These are phyloP conservation scores for Diploscapter pachys DNA, from an alignment of 1,140 invertebrate genomes.

Conservation along the genomic window DNA sequence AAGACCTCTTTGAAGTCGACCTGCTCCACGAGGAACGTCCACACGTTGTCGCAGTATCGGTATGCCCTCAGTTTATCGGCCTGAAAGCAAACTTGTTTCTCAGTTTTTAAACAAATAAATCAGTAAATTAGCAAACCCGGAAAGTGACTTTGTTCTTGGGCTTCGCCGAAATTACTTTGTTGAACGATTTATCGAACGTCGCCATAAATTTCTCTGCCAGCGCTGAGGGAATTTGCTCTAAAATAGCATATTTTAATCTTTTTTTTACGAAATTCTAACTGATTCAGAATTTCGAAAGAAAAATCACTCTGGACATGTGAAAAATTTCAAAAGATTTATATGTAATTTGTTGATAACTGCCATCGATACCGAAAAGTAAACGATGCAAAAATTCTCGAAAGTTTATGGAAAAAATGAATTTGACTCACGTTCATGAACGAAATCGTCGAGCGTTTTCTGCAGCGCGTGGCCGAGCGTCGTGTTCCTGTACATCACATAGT, in stretches of 20 bases:
- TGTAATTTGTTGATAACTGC: neutral
- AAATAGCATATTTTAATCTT: neutral
- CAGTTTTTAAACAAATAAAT: neutral
- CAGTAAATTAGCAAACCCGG: conserved; percentile 49
- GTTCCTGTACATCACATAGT: conserved; percentile 92
- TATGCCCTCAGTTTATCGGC: conserved; percentile 94
- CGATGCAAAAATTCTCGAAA: no score
- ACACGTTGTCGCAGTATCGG: conserved; percentile 99
- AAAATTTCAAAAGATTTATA: neutral
- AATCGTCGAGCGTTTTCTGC: conserved; percentile 88
- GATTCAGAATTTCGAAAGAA: no score
- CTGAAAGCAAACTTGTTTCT: conserved; percentile 59
- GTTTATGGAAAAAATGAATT: neutral
- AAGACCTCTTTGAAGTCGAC: conserved; percentile 68
- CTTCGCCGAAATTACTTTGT: conserved; percentile 75
- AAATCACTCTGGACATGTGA: no score
- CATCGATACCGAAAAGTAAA: no score
- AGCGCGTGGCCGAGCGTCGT: conserved; percentile 94
- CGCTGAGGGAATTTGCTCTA: conserved; percentile 78
- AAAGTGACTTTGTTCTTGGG: conserved; percentile 42
- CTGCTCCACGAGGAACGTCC: conserved; percentile 98
- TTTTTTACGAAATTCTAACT: no score
- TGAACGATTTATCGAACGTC: conserved; percentile 94
- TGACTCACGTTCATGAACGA: conserved; percentile 65
- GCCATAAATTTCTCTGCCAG: conserved; percentile 85